Conservation (phyloP, 35 echinoderm and acorn worm genomes). For the Apostichopus japonicus region DNA sequence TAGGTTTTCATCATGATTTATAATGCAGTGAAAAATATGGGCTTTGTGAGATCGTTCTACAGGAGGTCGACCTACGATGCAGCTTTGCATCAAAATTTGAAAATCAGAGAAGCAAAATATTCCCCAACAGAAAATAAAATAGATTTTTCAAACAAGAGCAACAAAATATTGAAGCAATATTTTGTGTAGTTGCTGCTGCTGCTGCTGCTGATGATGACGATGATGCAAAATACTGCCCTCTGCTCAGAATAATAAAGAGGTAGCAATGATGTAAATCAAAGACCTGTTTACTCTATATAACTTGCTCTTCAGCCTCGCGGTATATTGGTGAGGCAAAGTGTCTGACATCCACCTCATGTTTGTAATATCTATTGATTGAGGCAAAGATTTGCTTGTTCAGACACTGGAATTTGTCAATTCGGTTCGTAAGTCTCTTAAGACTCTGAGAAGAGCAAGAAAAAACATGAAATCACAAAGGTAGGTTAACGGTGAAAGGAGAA, state of each 20-base stretch:
- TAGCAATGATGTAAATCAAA: neutral
- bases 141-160: neutral
- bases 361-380: slow-evolving; percentile 31
- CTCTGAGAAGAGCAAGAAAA: slow-evolving; percentile 20
- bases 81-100: neutral
- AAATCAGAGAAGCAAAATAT: neutral
- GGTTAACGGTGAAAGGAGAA: too few relatives aligned
- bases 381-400: slow-evolving; percentile 59
- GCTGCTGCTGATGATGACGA: too few relatives aligned
- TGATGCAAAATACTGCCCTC: too few relatives aligned
- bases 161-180: neutral
- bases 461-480: neutral
- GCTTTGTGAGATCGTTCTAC: too few relatives aligned
- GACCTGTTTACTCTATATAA: neutral
- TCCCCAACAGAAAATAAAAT: neutral
- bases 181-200: neutral
- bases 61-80: too few relatives aligned
- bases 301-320: neutral
- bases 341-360: slow-evolving; percentile 10
- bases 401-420: slow-evolving; percentile 43
- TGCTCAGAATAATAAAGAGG: neutral
- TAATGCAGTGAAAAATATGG: too few relatives aligned
- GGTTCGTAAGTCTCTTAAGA: slow-evolving; percentile 30
- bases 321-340: slow-evolving; percentile 24
- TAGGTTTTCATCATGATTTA: too few relatives aligned